A percentile compares a stretch with the other conserved stretches of the same genome.
These are phyloP conservation scores for Paratrypauchen microcephalus DNA, from an alignment of 2,797 vertebrate genomes.

Conservation along the genomic window DNA sequence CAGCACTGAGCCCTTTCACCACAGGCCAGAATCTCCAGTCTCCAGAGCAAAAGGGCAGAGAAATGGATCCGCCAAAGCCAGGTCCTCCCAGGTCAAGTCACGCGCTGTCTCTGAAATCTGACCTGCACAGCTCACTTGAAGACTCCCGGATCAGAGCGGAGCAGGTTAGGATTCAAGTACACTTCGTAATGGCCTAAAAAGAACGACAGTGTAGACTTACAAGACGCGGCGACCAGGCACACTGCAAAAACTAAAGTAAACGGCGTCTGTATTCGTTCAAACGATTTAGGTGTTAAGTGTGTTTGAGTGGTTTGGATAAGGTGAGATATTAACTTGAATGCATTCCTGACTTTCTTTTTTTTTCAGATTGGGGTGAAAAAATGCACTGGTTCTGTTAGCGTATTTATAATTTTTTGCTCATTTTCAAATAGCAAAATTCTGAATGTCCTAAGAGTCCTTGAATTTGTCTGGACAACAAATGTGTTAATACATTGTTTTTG, in stretches of 20 bases:
- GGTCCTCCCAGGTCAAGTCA: conserved; percentile 42
- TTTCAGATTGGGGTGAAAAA: too few relatives aligned
- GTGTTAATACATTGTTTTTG: too few relatives aligned
- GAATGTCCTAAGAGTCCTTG: too few relatives aligned
- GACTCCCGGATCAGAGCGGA: background rate
- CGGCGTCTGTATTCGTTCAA: background rate
- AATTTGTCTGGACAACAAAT: too few relatives aligned
- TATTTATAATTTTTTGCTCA: too few relatives aligned
- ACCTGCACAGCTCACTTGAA: conserved; percentile 15
- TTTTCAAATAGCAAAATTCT: too few relatives aligned
- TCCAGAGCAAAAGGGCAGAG: conserved; percentile 34
- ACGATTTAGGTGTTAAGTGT: background rate
- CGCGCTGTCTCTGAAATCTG: conserved; percentile 36
- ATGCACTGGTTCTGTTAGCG: too few relatives aligned
- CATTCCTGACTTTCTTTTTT: too few relatives aligned
- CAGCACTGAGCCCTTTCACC: conserved; percentile 44
- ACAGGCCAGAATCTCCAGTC: conserved; percentile 17
- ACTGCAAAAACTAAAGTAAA: background rate
- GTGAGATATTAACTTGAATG: too few relatives aligned
- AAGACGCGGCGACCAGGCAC: background rate
- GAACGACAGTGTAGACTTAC: background rate
- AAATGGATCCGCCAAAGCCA: conserved; percentile 30
- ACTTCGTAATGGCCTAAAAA: background rate
- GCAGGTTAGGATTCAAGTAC: background rate
- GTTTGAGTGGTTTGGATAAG: too few relatives aligned